Evolutionary conservation across 2,888 invertebrate genomes (phyloP), one percentile per base, ranked within the genome.

Genomic region (Metacarcinus magister): DNA sequence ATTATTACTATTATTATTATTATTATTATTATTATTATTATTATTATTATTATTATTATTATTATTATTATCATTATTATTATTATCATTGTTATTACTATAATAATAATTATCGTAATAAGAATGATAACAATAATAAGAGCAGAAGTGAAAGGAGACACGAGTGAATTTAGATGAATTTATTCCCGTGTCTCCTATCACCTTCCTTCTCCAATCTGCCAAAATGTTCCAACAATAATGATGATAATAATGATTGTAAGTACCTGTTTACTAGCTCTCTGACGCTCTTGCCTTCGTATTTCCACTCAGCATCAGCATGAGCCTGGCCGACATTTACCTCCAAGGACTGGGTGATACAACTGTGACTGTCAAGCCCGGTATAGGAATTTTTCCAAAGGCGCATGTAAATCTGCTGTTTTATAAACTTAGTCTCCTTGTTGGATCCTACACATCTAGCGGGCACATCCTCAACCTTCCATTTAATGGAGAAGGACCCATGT

Each of bases 401-500:
- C n/a, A 23, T n/a, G 67, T 16, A 0, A 75, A 8, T 28, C 91
- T 23, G 60, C 8, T 39, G 67, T 67, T 96, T 19, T 48, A 93
- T 0, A 39, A 75, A 19, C 23, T 95, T 3, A 82, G 13, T 39
- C 60, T 96, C 8, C 60, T 90, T 5, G 87, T 96, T 8, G 96
- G 96, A 4, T 7, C 10, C 75, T 96, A 96, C 91, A 87, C 67
- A 32, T 94, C 96, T 3, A 95, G 60, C 5, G 96, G 96, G 8
- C 87, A 95, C 28, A 39, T 96, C 44, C 4, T 93, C 28, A 95
- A 95, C 46, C 90, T 96, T 0, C 96, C 95, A 16, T 93, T 96
- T 60, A 95, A 94, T 43, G 96, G 96, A 28, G 91, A 95, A 46
- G 95, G 95, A 1, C 94, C 94, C 16, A 48, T 96, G 93, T 90